Percentiles rank a stretch among this genome's conserved stretches.
Evolutionary conservation across 2,113 vertebrate genomes (phyloP).

Genomic region (Nibea coibor): DNA sequence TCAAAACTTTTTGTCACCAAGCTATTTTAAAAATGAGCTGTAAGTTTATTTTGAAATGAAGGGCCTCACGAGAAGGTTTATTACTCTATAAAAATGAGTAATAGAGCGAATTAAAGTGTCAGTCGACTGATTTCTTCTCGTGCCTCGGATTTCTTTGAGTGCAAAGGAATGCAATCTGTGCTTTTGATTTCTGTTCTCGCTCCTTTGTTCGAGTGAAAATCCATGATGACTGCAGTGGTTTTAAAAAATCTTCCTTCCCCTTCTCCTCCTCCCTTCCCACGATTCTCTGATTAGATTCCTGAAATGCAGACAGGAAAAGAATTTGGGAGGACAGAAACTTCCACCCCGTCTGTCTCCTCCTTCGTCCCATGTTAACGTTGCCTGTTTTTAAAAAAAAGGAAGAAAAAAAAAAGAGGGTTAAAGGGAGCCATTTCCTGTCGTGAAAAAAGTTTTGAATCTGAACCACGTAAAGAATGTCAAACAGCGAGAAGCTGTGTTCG

Average conservation of each 20-base stretch:
- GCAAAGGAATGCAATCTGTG: background rate
- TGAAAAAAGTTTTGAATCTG: constrained; percentile 19
- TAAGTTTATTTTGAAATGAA: background rate
- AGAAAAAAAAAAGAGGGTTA: constrained; percentile 9
- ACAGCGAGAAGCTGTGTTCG: background rate
- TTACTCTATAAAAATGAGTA: background rate
- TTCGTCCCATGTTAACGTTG: constrained; percentile 33
- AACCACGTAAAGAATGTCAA: constrained; percentile 58
- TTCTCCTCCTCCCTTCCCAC: constrained; percentile 32
- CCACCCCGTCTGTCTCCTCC: constrained; percentile 35
- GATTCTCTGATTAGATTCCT: constrained; percentile 64
- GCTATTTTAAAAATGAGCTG: background rate
- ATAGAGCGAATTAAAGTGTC: background rate
- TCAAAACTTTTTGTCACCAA: background rate
- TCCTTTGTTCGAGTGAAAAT: constrained; percentile 8
- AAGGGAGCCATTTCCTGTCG: constrained; percentile 50
- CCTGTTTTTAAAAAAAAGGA: background rate
- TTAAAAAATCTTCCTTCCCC: constrained; percentile 13
- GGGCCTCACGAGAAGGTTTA: background rate
- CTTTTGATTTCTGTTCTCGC: constrained; percentile 15
- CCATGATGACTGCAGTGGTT: constrained; percentile 21
- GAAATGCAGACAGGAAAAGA: constrained; percentile 68
- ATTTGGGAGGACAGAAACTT: constrained; percentile 51
- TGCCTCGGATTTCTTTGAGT: background rate
- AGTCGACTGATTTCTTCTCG: background rate